Evolutionary conservation across 2,888 invertebrate genomes (phyloP).

Genomic region (Amphimallon solstitiale): DNA sequence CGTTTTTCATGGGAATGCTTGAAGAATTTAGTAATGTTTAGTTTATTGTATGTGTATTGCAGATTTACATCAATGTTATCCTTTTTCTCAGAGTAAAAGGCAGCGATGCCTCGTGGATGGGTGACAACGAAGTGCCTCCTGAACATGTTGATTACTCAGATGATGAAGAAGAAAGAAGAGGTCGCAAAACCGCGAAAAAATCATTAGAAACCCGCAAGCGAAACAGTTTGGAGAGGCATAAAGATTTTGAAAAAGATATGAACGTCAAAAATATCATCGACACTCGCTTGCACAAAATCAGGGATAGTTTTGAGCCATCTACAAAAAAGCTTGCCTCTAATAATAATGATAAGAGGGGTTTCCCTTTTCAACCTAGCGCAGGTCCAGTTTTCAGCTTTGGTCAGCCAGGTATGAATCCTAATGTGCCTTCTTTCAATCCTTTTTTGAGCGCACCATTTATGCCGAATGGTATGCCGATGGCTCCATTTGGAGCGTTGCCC

Average conservation of each 20-base stretch:
- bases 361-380: slow-evolving; percentile 30
- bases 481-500: slow-evolving; percentile 36
- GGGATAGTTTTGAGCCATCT: slow-evolving; percentile 44
- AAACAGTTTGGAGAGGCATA: slow-evolving; percentile 54
- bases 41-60: not conserved
- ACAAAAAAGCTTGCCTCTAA: slow-evolving; percentile 40
- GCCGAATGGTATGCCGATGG: slow-evolving; percentile 28
- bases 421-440: slow-evolving; percentile 40
- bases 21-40: not conserved
- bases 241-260: slow-evolving; percentile 58
- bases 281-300: slow-evolving; percentile 46
- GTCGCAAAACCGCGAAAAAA: slow-evolving; percentile 49
- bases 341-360: slow-evolving; percentile 37
- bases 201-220: slow-evolving; percentile 47
- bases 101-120: slow-evolving; percentile 88
- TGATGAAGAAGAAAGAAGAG: slow-evolving; percentile 81
- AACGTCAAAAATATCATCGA: slow-evolving; percentile 62
- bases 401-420: slow-evolving; percentile 30
- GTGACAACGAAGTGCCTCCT: slow-evolving; percentile 82
- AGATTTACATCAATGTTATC: slow-evolving; percentile 6
- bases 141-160: slow-evolving; percentile 81
- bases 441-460: slow-evolving; percentile 29
- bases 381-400: slow-evolving; percentile 30
- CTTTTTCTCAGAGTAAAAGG: slow-evolving; percentile 75
- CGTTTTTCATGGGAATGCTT: slow-evolving; percentile 9